These are phyloP conservation scores for Eupsilia transversa DNA, from an alignment of 2,888 invertebrate species.

Conservation along the genomic window DNA sequence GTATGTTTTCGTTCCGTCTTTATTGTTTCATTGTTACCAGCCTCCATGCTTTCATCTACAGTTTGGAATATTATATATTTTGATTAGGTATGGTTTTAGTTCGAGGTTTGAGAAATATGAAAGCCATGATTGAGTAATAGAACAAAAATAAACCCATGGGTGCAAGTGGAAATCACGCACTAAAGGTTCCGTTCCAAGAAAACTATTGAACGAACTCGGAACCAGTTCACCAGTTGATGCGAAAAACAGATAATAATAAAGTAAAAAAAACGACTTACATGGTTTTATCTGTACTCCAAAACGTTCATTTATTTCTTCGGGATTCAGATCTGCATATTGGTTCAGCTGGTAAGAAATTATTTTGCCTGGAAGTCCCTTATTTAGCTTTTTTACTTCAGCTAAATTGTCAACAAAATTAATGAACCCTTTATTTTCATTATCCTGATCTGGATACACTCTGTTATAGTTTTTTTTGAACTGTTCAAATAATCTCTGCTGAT, in stretches of 20 bases:
- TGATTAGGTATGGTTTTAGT: background rate
- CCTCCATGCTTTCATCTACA: slow-evolving; percentile 69
- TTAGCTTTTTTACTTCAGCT: slow-evolving; percentile 70
- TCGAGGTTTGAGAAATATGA: background rate
- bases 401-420: slow-evolving; percentile 76
- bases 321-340: slow-evolving; percentile 76
- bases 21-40: slow-evolving; percentile 20
- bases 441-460: slow-evolving; percentile 68
- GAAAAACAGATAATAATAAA: background rate
- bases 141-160: background rate
- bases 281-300: slow-evolving; percentile 74
- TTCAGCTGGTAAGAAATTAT: slow-evolving; percentile 74
- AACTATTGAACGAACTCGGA: background rate
- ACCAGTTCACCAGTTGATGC: background rate
- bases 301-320: slow-evolving; percentile 70
- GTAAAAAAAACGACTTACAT: slow-evolving; percentile 73
- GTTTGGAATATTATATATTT: slow-evolving; percentile 1
- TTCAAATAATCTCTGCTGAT: slow-evolving; percentile 66
- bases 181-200: background rate
- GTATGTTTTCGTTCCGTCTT: slow-evolving; percentile 3
- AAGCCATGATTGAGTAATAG: background rate
- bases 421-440: slow-evolving; percentile 68
- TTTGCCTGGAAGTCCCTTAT: slow-evolving; percentile 66
- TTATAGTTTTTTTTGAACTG: slow-evolving; percentile 74
- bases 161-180: background rate